phyloP scores from a whole-genome alignment of 2,113 vertebrate genomes.

The Apodemus speciosus region DNA sequence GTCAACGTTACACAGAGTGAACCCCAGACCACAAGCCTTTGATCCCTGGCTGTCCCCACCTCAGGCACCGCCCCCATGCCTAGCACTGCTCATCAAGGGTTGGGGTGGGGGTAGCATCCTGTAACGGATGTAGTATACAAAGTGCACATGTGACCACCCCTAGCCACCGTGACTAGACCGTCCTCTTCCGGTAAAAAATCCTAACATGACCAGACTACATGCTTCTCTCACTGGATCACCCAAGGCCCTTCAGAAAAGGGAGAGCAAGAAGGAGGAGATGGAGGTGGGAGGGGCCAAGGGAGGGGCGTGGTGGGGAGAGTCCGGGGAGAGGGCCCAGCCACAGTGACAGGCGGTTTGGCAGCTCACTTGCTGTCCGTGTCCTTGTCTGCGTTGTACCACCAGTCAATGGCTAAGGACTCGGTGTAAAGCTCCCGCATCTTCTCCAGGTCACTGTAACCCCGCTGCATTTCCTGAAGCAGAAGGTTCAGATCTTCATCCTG shows the following conservation, averaged over 20 bases:
- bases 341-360: fast-evolving
- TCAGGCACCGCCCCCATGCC: too few species aligned
- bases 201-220: neutral
- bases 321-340: neutral
- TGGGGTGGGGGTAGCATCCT: fast-evolving
- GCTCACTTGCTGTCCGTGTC: constrained; percentile 78
- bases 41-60: too few species aligned
- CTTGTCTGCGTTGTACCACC: constrained; percentile 80
- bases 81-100: neutral
- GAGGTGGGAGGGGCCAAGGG: neutral
- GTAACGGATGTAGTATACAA: neutral
- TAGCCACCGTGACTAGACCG: neutral
- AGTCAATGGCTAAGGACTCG: constrained; percentile 84
- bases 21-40: too few species aligned
- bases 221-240: constrained; percentile 42
- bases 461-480: constrained; percentile 86
- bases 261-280: neutral
- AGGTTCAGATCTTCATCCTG: constrained; percentile 87
- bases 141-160: neutral
- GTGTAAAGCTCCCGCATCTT: constrained; percentile 83
- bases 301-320: neutral
- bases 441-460: constrained; percentile 84
- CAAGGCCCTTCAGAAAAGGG: neutral
- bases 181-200: neutral
- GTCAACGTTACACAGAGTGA: too few species aligned